phyloP scores from a whole-genome alignment of 2,888 invertebrate species.

The Bursaphelenchus okinawaensis region DNA sequence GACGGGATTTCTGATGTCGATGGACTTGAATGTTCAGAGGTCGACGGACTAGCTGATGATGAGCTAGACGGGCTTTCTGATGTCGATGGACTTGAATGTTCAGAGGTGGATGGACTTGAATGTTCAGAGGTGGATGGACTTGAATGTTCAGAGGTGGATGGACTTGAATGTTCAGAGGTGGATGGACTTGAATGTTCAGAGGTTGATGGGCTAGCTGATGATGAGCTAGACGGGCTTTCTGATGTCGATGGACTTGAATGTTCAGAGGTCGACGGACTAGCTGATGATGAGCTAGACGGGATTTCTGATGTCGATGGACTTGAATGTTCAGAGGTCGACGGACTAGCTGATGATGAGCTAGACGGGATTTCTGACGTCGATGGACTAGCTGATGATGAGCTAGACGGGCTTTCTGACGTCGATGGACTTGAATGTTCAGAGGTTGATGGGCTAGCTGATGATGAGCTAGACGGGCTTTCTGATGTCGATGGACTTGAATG shows the following conservation, averaged over 20 bases:
- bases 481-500: neutral
- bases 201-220: neutral
- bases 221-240: neutral
- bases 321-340: too few relatives aligned
- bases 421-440: neutral
- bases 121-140: too few relatives aligned
- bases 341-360: neutral
- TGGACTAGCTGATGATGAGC: neutral
- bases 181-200: neutral
- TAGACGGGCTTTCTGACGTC: neutral
- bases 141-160: too few relatives aligned
- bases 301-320: neutral
- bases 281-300: neutral
- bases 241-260: neutral
- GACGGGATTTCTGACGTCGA: neutral
- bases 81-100: too few relatives aligned
- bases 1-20: too few relatives aligned
- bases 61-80: too few relatives aligned
- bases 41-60: too few relatives aligned
- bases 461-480: neutral
- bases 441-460: neutral
- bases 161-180: too few relatives aligned
- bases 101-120: too few relatives aligned
- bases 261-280: neutral
- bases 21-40: too few relatives aligned